Evolutionary conservation across 1,140 invertebrate genomes (phyloP), one percentile per base, ranked within the genome.

Genomic region (Formica exsecta): DNA sequence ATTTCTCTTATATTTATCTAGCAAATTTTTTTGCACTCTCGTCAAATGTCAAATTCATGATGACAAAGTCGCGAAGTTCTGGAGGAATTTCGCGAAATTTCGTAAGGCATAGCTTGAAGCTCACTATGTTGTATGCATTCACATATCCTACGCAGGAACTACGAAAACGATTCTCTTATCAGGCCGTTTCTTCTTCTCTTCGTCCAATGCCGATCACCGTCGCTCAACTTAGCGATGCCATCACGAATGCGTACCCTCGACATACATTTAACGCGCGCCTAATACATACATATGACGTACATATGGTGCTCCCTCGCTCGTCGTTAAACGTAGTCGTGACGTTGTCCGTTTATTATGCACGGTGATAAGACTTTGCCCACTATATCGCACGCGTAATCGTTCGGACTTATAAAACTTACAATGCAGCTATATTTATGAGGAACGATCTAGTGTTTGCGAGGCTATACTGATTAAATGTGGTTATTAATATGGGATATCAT

Each of bases 241-340:
- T 75, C n/a, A 36, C 73, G 25, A 32, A 48, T 51, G 48, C 3
- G 61, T 68, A 64, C 75, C 70, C 86, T 84, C 86, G 80, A 87
- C 80, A 76, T 51, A 51, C 68, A 87, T 87, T 77, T 85, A 85
- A 85, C 81, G 80, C 3, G 16, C 62, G 38, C 19, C 41, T 25
- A 44, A 29, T 25, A 16, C 8, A 51, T 54, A 64, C 16, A 51
- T 51, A 51, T 57, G 74, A 87, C 75, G 51, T 32, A 32, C 32
- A 32, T 32, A 32, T 32, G 32, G 32, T 25, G 51, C 51, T 73
- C 5, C 62, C 48, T 44, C 1, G 19, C 13, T 16, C 61, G 22
- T 19, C 48, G 36, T 68, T 68, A 16, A 44, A 22, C 7, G 2
- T 3, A 11, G 19, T 41, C 3, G 22, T 29, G 59, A 25, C 29